These are phyloP conservation scores for Cichlasoma orientale DNA, from an alignment of 2,797 vertebrate genomes.

Conservation along the genomic window DNA sequence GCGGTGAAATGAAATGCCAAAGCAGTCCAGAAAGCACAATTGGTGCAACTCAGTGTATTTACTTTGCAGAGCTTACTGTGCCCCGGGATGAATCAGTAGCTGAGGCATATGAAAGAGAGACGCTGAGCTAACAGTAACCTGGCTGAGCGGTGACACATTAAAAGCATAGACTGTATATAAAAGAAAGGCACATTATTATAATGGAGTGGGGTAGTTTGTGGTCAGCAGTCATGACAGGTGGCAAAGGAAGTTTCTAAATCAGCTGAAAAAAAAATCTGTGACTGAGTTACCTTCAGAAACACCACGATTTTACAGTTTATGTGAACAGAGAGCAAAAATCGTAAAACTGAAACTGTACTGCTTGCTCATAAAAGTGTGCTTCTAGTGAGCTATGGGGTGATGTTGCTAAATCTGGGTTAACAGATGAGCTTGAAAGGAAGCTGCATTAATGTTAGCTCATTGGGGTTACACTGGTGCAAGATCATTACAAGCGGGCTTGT, in stretches of 20 bases:
- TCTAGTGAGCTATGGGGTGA: not conserved
- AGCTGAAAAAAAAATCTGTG: not conserved
- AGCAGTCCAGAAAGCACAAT: constrained; percentile 38
- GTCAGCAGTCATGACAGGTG: constrained; percentile 38
- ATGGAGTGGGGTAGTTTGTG: constrained; percentile 8
- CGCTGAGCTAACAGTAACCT: constrained; percentile 58
- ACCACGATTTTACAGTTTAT: not conserved
- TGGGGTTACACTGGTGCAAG: not conserved
- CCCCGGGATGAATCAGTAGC: constrained; percentile 40
- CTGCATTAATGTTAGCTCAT: constrained; percentile 10
- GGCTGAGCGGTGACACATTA: constrained; percentile 35
- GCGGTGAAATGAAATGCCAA: constrained; percentile 28
- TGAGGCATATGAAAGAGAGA: constrained; percentile 50
- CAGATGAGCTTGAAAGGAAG: not conserved
- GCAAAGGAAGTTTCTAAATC: constrained; percentile 23
- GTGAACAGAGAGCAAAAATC: not conserved
- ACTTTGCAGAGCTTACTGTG: constrained; percentile 36
- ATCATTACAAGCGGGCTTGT: not conserved
- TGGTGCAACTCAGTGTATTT: constrained; percentile 11
- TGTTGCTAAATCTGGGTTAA: not conserved
- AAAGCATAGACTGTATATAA: constrained; percentile 13
- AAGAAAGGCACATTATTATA: constrained; percentile 3
- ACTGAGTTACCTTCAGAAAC: not conserved
- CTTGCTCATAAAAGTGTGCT: not conserved
- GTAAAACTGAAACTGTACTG: not conserved